A percentile compares a stretch with the other conserved stretches of the same genome.
phyloP scores from a whole-genome alignment of 2,888 invertebrate genomes.

The Fragum sueziense region DNA sequence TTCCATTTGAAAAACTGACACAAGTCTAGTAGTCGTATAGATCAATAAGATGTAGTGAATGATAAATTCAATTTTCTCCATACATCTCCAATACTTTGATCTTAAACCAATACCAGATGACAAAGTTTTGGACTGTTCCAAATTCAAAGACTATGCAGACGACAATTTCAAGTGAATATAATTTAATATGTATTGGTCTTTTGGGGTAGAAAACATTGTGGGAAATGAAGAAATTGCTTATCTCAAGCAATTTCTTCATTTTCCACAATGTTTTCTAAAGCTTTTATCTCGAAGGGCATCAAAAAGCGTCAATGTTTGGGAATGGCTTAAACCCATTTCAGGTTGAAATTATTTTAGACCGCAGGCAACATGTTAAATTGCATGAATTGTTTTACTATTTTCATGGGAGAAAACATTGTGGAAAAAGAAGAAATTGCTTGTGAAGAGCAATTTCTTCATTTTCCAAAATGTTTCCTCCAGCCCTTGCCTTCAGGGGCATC shows the following conservation, averaged over 20 bases:
- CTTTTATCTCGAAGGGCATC: no score
- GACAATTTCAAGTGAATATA: no score
- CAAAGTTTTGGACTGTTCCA: no score
- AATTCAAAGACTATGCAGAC: no score
- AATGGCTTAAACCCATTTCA: neutral
- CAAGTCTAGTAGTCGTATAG: neutral
- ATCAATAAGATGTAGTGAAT: neutral
- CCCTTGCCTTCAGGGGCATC: neutral
- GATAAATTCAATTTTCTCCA: no score
- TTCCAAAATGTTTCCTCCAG: no score
- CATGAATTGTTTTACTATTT: neutral
- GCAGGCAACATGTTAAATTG: neutral
- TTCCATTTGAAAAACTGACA: neutral
- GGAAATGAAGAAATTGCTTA: neutral
- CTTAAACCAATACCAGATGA: no score
- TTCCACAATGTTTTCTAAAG: neutral
- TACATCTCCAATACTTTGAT: neutral
- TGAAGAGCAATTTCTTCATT: no score
- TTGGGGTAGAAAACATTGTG: constrained; percentile 4
- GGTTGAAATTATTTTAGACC: neutral
- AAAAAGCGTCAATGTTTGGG: neutral
- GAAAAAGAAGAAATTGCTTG: no score
- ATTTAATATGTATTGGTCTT: neutral
- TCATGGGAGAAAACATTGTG: no score
- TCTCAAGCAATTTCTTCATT: constrained; percentile 1